Percentiles rank a stretch among this genome's conserved stretches.
Evolutionary conservation across 1,140 invertebrate species (phyloP).

Genomic region (Drosophila lini): DNA sequence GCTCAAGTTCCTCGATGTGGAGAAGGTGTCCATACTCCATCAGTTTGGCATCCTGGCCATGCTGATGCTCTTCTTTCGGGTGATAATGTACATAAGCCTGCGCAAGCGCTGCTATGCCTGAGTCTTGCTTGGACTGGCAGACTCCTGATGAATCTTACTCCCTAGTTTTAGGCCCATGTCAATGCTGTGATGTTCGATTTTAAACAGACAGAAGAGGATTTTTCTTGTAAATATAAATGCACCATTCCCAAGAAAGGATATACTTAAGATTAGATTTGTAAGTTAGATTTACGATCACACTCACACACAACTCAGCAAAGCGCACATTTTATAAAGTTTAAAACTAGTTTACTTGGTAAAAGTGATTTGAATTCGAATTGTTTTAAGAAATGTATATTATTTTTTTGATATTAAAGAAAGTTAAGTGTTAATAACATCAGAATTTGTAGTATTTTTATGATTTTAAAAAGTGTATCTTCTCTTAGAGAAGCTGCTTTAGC

Average conservation of each 20-base stretch:
- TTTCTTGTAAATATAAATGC: conserved; percentile 26
- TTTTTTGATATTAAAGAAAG: neutral
- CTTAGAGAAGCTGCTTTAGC: neutral
- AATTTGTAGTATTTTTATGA: too few species aligned
- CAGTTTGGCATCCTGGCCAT: conserved; percentile 85
- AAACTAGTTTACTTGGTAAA: conserved; percentile 18
- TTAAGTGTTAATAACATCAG: neutral
- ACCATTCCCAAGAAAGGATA: conserved; percentile 5
- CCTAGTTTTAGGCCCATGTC: conserved; percentile 58
- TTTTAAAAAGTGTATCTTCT: too few species aligned
- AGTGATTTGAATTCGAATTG: conserved; percentile 37
- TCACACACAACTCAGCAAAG: neutral
- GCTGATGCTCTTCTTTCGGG: conserved; percentile 86
- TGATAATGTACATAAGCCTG: conserved; percentile 86
- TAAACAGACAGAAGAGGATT: conserved; percentile 52
- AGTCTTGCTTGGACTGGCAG: conserved; percentile 28
- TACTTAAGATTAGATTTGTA: conserved; percentile 14
- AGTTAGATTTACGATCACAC: neutral
- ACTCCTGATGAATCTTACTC: conserved; percentile 27
- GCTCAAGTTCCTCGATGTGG: conserved; percentile 86
- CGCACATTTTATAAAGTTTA: conserved; percentile 18
- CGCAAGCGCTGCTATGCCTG: conserved; percentile 86
- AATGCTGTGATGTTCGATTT: conserved; percentile 71
- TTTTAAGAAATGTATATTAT: conserved; percentile 12
- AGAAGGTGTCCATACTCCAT: conserved; percentile 85